A percentile compares a stretch with the other conserved stretches of the same genome.
Evolutionary conservation across 2,888 invertebrate genomes (phyloP).

Genomic region (Nephrotoma guestfalica): DNA sequence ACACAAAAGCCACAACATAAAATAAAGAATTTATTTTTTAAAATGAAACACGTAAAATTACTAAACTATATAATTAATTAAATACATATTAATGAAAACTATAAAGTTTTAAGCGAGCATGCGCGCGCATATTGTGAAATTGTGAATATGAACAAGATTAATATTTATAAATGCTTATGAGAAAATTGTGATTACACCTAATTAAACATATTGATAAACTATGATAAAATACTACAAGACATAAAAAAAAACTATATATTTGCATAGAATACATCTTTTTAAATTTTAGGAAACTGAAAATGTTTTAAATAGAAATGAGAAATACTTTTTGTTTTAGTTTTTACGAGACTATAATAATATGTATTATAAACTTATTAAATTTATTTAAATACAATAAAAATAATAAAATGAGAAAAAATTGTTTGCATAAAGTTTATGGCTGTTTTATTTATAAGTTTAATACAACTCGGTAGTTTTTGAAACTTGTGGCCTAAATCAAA

Average conservation of each 20-base stretch:
- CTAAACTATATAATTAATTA: not conserved
- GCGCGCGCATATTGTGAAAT: not conserved
- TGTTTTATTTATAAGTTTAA: too few species aligned
- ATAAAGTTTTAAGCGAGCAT: not conserved
- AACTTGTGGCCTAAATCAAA: too few species aligned
- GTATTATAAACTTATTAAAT: not conserved
- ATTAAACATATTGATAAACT: not conserved
- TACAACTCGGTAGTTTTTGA: too few species aligned
- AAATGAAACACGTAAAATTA: not conserved
- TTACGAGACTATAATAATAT: not conserved
- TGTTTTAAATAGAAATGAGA: not conserved
- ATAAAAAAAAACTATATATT: not conserved
- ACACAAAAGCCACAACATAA: not conserved
- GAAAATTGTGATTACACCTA: not conserved
- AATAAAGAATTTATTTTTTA: not conserved
- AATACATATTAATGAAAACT: not conserved
- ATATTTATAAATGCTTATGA: not conserved
- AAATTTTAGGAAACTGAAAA: not conserved
- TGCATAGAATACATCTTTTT: not conserved
- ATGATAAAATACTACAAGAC: not conserved
- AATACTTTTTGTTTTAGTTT: not conserved
- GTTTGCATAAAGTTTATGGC: not conserved
- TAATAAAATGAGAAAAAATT: not conserved
- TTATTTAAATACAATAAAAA: not conserved
- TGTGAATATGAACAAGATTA: not conserved